Conservation (phyloP, 2,888 invertebrate genomes). For the Cheiracanthium punctorium region DNA sequence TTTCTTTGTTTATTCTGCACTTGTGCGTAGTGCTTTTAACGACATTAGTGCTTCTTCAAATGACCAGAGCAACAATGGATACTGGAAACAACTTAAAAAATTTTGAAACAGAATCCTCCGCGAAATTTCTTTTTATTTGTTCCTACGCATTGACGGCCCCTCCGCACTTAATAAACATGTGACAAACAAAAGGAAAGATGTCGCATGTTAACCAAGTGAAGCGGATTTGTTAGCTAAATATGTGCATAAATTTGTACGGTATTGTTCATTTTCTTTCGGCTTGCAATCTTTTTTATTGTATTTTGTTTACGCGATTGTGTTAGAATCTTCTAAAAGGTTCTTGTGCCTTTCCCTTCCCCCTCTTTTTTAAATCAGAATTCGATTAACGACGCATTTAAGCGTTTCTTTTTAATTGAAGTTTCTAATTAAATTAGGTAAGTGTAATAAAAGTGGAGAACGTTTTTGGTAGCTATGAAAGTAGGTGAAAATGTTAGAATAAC, state of each 20-base stretch:
- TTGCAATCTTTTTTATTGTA: not conserved
- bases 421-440: too few species aligned
- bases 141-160: conserved; percentile 56
- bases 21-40: not conserved
- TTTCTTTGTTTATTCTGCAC: not conserved
- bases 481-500: too few species aligned
- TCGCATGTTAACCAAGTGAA: conserved; percentile 45
- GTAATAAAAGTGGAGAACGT: too few species aligned
- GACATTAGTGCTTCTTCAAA: not conserved
- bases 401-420: too few species aligned
- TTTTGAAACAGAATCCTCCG: conserved; percentile 1
- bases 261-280: not conserved
- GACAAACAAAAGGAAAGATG: conserved; percentile 16
- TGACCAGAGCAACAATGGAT: not conserved
- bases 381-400: too few species aligned
- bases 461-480: too few species aligned
- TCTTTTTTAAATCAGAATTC: too few species aligned
- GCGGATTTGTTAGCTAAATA: conserved; percentile 57
- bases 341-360: conserved; percentile 3
- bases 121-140: conserved; percentile 52
- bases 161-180: conserved; percentile 68
- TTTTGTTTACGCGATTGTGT: conserved; percentile 19
- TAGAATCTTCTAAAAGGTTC: conserved; percentile 21
- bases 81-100: not conserved
- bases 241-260: conserved; percentile 58